Conservation (phyloP, 2,888 invertebrate species). For the Tiphia femorata region DNA sequence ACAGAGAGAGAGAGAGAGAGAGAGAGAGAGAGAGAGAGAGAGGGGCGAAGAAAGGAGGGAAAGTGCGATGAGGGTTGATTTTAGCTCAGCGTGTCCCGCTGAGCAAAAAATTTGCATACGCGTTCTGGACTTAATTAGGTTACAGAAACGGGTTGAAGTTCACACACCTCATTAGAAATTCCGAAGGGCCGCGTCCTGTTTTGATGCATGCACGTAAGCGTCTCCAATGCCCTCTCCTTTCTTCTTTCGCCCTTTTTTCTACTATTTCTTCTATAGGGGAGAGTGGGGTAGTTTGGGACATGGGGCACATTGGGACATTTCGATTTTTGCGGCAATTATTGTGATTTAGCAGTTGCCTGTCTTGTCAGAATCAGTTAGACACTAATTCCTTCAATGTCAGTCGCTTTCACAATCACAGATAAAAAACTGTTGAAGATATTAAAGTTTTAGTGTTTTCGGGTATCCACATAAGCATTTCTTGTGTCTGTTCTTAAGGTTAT, state of each 20-base stretch:
- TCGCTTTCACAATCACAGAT: no score
- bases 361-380: no score
- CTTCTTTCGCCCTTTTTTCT: conserved; percentile 28
- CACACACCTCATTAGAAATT: conserved; percentile 66
- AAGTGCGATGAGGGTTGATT: conserved; percentile 24
- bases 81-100: conserved; percentile 51
- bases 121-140: conserved; percentile 64
- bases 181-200: conserved; percentile 48
- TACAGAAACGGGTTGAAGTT: conserved; percentile 62
- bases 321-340: no score
- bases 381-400: no score
- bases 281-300: no score
- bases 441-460: no score
- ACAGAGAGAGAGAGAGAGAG: background rate
- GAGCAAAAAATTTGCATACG: conserved; percentile 63
- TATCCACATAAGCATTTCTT: no score
- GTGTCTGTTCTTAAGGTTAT: no score
- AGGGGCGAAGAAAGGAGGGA: conserved; percentile 7
- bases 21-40: conserved; percentile 10
- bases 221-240: background rate
- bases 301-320: no score
- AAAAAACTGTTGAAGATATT: no score
- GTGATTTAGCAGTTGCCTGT: no score
- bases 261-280: no score
- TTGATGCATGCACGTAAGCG: conserved; percentile 20